These are phyloP conservation scores for Montipora capricornis DNA, from an alignment of 64 coral and sea anemone genomes.

Conservation along the genomic window DNA sequence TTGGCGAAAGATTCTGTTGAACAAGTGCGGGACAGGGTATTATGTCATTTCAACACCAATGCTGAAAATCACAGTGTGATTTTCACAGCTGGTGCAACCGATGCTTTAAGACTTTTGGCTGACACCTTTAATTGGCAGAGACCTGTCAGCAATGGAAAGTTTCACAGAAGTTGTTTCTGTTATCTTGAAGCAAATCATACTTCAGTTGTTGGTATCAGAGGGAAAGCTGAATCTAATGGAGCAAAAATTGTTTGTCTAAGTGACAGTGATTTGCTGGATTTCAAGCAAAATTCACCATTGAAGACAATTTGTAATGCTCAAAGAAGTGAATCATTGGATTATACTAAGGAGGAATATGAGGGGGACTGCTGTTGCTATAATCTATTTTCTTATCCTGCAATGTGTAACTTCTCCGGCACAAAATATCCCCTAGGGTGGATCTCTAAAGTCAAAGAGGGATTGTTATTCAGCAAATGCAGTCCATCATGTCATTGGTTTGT, in stretches of 20 bases:
- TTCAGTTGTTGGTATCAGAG: conserved; percentile 97
- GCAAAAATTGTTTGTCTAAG: conserved; percentile 71
- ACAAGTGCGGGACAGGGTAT: conserved; percentile 80
- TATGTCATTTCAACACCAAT: conserved; percentile 85
- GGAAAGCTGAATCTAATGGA: conserved; percentile 70
- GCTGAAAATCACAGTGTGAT: conserved; percentile 81
- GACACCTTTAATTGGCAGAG: conserved; percentile 88
- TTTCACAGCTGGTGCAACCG: conserved; percentile 91
- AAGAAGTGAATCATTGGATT: background rate
- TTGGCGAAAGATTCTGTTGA: conserved; percentile 69
- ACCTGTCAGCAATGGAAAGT: background rate
- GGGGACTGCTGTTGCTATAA: conserved; percentile 16
- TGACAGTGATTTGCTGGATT: conserved; percentile 27
- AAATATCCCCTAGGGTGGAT: conserved; percentile 92
- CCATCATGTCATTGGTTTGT: conserved; percentile 74
- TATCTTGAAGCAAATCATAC: conserved; percentile 92
- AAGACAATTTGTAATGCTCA: background rate
- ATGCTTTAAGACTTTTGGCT: conserved; percentile 80
- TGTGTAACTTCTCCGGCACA: conserved; percentile 95
- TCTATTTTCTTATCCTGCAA: conserved; percentile 94
- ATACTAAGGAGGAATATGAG: background rate
- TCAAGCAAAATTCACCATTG: background rate
- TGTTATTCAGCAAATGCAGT: conserved; percentile 7
- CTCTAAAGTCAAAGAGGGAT: conserved; percentile 44
- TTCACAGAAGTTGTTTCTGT: conserved; percentile 69